These are phyloP conservation scores for Calameuta filiformis DNA, from an alignment of 2,888 invertebrate genomes.

Conservation along the genomic window DNA sequence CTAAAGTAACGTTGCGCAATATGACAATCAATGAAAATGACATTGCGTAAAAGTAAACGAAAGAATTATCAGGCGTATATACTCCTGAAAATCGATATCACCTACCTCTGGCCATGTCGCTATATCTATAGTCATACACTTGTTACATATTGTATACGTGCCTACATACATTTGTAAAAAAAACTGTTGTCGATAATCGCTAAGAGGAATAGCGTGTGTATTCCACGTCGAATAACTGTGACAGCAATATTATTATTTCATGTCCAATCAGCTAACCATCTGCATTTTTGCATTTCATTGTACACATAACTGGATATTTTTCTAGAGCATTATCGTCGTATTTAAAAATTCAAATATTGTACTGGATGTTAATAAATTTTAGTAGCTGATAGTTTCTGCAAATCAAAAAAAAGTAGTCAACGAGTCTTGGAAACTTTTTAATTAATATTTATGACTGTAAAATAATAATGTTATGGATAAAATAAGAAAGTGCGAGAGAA, in stretches of 20 bases:
- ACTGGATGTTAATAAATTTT: not conserved
- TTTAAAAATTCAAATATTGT: not conserved
- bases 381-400: not conserved
- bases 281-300: not conserved
- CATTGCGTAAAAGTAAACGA: not conserved
- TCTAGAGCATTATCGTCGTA: not conserved
- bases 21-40: not conserved
- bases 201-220: not conserved
- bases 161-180: not conserved
- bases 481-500: not conserved
- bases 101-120: not conserved
- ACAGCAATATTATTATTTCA: not conserved
- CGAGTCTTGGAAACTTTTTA: not conserved
- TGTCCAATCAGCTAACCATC: not conserved
- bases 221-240: not conserved
- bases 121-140: not conserved
- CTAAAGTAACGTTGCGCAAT: not conserved
- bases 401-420: not conserved
- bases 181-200: not conserved
- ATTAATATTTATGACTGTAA: not conserved
- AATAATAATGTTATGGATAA: not conserved
- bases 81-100: not conserved
- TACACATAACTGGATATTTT: not conserved
- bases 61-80: not conserved
- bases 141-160: not conserved